Evolutionary conservation across 2,888 invertebrate genomes (phyloP).

Genomic region (Latrodectus elegans): DNA sequence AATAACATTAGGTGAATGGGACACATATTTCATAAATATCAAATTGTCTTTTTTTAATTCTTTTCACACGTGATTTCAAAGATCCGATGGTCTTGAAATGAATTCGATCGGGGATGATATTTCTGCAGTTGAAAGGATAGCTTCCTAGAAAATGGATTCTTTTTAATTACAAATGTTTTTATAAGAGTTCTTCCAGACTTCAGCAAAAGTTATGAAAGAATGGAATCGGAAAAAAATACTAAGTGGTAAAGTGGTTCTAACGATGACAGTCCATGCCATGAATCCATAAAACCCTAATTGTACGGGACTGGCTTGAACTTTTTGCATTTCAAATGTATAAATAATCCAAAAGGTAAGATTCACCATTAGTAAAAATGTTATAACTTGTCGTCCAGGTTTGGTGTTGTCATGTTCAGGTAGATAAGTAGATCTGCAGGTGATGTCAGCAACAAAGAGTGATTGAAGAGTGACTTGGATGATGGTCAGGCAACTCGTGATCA

Average conservation of each 20-base stretch:
- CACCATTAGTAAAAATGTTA: constrained; percentile 94
- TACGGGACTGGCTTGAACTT: constrained; percentile 90
- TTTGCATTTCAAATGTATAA: constrained; percentile 95
- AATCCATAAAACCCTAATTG: constrained; percentile 91
- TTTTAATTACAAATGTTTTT: constrained; percentile 68
- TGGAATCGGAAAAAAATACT: constrained; percentile 98
- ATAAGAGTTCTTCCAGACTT: constrained; percentile 90
- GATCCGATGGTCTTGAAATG: no score
- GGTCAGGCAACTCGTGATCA: constrained; percentile 90
- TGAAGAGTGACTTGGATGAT: constrained; percentile 91
- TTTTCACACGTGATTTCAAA: no score
- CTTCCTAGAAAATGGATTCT: not conserved
- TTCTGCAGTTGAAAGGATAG: not conserved
- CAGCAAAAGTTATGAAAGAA: constrained; percentile 93
- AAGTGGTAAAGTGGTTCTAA: constrained; percentile 92
- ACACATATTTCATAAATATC: not conserved
- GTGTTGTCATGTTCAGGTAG: constrained; percentile 80
- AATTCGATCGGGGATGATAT: no score
- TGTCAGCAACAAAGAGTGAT: constrained; percentile 93
- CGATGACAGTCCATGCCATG: constrained; percentile 93
- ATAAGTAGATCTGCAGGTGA: constrained; percentile 80
- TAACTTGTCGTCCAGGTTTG: constrained; percentile 95
- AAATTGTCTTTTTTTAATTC: not conserved
- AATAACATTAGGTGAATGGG: not conserved
- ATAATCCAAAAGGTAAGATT: constrained; percentile 98